A percentile compares a stretch with the other conserved stretches of the same genome.
Evolutionary conservation across 2,888 invertebrate species (phyloP).

Genomic region (Phlogophora meticulosa): DNA sequence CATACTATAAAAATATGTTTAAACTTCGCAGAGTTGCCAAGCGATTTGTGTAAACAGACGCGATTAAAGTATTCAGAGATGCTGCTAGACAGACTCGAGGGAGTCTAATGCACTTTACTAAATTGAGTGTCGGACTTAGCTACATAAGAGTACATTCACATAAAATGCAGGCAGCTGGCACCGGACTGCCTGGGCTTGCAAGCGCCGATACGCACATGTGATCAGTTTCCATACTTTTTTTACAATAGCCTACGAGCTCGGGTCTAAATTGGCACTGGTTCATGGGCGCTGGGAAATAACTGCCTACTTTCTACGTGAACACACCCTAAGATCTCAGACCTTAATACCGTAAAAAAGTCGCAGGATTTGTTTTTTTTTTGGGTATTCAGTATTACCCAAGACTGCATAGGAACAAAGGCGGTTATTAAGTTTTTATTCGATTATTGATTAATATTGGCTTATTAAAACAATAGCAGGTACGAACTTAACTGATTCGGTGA

Average conservation of each 20-base stretch:
- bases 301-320: no score
- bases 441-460: slow-evolving; percentile 6
- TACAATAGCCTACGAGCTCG: no score
- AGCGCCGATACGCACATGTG: no score
- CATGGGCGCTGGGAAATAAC: no score
- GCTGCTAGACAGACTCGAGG: background rate
- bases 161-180: no score
- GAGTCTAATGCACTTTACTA: slow-evolving; percentile 8
- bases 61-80: background rate
- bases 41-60: background rate
- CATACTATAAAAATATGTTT: background rate
- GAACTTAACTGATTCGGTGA: background rate
- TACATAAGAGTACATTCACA: background rate
- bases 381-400: background rate
- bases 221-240: no score
- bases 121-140: slow-evolving; percentile 33
- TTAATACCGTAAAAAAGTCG: background rate
- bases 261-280: no score
- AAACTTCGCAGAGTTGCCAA: background rate
- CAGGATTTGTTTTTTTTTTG: slow-evolving; percentile 12
- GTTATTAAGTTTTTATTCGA: background rate
- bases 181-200: no score
- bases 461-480: background rate
- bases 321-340: background rate
- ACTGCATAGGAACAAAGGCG: background rate